A percentile compares a stretch with the other conserved stretches of the same genome.
These are phyloP conservation scores for Hippopotamyrus pictus DNA, from an alignment of 2,797 vertebrate genomes.

Conservation along the genomic window DNA sequence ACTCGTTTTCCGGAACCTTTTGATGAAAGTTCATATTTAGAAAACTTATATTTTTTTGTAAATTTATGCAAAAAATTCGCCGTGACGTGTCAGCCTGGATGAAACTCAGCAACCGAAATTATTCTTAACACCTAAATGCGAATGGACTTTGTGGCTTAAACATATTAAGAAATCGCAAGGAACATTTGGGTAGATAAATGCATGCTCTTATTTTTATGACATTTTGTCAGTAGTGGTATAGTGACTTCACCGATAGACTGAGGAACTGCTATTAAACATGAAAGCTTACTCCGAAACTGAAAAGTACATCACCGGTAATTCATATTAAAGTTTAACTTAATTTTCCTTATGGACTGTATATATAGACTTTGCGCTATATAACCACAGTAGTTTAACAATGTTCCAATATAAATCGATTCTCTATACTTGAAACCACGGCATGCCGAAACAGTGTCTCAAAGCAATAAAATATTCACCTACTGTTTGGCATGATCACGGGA, in stretches of 20 bases:
- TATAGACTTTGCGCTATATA: neutral
- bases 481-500: constrained; percentile 34
- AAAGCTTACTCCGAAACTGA: neutral
- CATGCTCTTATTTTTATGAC: neutral
- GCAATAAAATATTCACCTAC: neutral
- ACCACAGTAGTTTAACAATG: neutral
- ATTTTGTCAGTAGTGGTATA: neutral
- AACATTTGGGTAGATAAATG: neutral
- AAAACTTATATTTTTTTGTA: constrained; percentile 26
- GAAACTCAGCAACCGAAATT: neutral
- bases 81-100: neutral
- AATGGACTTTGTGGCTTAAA: neutral
- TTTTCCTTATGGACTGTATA: neutral
- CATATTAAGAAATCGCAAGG: neutral
- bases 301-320: neutral
- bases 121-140: neutral
- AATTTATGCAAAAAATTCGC: neutral
- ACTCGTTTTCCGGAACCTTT: constrained; percentile 39
- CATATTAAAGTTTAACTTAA: neutral
- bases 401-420: neutral
- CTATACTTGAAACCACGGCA: neutral
- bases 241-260: neutral
- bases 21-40: constrained; percentile 29
- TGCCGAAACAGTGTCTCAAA: neutral
- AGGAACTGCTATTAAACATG: neutral